Percentiles rank a stretch among this genome's conserved stretches.
Evolutionary conservation across 2,888 invertebrate genomes (phyloP).

Genomic region (Nymphalis urticae): DNA sequence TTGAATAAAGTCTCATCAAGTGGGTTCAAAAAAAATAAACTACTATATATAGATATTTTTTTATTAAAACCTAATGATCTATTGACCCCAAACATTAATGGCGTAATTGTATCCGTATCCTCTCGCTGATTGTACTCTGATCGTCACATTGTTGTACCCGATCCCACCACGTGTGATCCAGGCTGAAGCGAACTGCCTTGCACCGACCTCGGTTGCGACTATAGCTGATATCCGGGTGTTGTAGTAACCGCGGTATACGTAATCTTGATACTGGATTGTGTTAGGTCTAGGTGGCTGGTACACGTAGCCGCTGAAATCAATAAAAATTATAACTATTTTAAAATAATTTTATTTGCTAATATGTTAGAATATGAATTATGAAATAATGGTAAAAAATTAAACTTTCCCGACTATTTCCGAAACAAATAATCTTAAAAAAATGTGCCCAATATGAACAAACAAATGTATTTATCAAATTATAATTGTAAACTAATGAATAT

Average conservation of each 20-base stretch:
- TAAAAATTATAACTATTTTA: not conserved
- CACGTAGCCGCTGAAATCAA: slow-evolving; percentile 48
- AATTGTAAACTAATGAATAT: no score
- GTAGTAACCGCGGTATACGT: slow-evolving; percentile 54
- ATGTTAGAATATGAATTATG: no score
- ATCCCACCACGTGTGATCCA: slow-evolving; percentile 52
- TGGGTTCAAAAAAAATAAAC: no score
- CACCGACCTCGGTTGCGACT: slow-evolving; percentile 57
- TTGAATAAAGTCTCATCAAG: no score
- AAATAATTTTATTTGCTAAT: not conserved
- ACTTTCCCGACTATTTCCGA: no score
- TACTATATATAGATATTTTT: no score
- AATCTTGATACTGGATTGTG: slow-evolving; percentile 60
- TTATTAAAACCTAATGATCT: not conserved
- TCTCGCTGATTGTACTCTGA: slow-evolving; percentile 55
- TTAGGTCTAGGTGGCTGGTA: slow-evolving; percentile 49
- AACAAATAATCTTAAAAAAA: no score
- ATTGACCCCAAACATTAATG: slow-evolving; percentile 63
- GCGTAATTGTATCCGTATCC: slow-evolving; percentile 64
- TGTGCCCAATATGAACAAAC: no score
- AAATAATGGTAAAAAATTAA: no score
- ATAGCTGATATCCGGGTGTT: slow-evolving; percentile 56
- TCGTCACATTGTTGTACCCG: slow-evolving; percentile 52
- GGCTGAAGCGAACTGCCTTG: slow-evolving; percentile 55
- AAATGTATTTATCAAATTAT: no score